Conservation (phyloP, 2,113 vertebrate species). For the Recurvirostra avosetta region DNA sequence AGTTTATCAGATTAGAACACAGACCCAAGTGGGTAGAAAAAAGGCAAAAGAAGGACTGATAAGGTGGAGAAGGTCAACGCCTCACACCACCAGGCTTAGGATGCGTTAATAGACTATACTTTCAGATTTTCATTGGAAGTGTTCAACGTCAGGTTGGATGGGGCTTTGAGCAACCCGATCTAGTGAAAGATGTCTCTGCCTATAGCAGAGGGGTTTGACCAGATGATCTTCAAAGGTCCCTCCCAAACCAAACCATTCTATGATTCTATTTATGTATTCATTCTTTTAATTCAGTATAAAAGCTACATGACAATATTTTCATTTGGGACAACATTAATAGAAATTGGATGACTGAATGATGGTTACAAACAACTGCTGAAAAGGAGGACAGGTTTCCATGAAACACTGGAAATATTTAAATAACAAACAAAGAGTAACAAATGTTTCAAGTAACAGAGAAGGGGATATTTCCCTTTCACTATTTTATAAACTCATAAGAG, state of each 20-base stretch:
- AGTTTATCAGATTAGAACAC: neutral
- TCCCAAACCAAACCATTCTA: neutral
- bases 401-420: neutral
- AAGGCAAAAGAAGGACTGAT: neutral
- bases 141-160: neutral
- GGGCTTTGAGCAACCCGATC: neutral
- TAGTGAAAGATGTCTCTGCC: neutral
- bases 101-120: neutral
- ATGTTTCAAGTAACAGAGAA: neutral
- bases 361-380: neutral
- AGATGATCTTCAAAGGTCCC: neutral
- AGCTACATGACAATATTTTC: neutral
- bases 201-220: neutral
- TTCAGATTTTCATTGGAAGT: neutral
- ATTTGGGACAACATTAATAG: neutral
- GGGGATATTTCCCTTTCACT: neutral
- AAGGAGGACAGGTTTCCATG: neutral
- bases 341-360: neutral
- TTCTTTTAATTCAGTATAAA: neutral
- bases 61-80: neutral
- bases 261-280: neutral
- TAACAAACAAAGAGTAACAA: neutral
- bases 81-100: neutral
- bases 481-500: neutral
- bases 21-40: neutral